These are phyloP conservation scores for Nestor notabilis DNA, from an alignment of 2,113 vertebrate species.

Conservation along the genomic window DNA sequence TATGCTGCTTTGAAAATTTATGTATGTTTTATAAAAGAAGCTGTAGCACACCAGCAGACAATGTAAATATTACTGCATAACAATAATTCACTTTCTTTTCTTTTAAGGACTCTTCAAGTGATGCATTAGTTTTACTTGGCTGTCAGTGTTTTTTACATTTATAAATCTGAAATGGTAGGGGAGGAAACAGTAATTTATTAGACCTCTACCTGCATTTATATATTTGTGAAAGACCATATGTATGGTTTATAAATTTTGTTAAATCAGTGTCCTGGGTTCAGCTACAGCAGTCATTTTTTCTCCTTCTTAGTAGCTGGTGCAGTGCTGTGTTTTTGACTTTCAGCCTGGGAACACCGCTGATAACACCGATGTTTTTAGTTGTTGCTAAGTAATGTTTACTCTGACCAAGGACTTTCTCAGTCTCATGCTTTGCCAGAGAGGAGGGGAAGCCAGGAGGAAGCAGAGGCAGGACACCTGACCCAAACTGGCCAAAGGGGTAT, in stretches of 20 bases:
- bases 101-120: constrained; percentile 18
- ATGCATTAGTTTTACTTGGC: constrained; percentile 22
- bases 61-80: constrained; percentile 15
- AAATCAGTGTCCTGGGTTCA: too few relatives aligned
- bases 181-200: constrained; percentile 24
- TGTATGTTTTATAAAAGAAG: not conserved
- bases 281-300: too few relatives aligned
- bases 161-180: not conserved
- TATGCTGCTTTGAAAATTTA: not conserved
- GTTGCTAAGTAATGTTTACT: too few relatives aligned
- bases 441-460: too few relatives aligned
- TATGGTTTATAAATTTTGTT: constrained; percentile 29
- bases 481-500: too few relatives aligned
- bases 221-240: not conserved
- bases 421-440: too few relatives aligned
- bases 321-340: too few relatives aligned
- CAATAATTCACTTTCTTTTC: constrained; percentile 30
- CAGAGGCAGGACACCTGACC: too few relatives aligned
- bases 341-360: too few relatives aligned
- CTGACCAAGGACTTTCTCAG: too few relatives aligned
- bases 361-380: too few relatives aligned
- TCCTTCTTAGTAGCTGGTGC: too few relatives aligned
- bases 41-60: not conserved
- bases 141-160: constrained; percentile 5
- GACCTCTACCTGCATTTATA: not conserved